Percentiles rank a stretch among this genome's conserved stretches.
Conservation (phyloP, 1,140 invertebrate genomes). For the Vanessa tameamea region DNA sequence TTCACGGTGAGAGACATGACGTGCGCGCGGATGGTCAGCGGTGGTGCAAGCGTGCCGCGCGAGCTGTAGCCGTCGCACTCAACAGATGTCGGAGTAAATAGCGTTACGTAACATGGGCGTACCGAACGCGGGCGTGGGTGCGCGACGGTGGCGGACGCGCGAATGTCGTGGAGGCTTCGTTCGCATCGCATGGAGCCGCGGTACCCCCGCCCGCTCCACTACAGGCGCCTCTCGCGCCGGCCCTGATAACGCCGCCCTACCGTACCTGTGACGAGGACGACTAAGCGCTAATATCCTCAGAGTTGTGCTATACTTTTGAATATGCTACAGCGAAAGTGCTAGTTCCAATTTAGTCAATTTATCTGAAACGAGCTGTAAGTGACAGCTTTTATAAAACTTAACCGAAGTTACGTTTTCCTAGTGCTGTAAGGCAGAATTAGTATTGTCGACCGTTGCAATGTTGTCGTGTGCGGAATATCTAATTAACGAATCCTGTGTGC, state of each 20-base stretch:
- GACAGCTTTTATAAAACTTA: background rate
- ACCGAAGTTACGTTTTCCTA: background rate
- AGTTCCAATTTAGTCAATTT: background rate
- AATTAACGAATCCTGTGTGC: too few relatives aligned
- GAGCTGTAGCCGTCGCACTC: conserved; percentile 55
- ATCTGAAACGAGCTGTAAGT: background rate
- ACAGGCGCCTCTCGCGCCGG: conserved; percentile 33
- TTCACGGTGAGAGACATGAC: conserved; percentile 56
- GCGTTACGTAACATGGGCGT: conserved; percentile 69
- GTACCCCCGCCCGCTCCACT: conserved; percentile 35
- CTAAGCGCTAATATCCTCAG: conserved; percentile 47
- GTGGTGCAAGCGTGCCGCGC: conserved; percentile 67
- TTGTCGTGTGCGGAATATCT: background rate
- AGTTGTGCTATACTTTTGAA: conserved; percentile 46
- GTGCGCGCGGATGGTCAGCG: conserved; percentile 63
- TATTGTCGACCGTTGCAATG: background rate
- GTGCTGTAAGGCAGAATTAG: background rate
- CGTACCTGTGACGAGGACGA: conserved; percentile 53
- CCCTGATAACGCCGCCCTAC: conserved; percentile 40
- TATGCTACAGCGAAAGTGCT: conserved; percentile 18
- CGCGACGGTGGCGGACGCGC: conserved; percentile 64
- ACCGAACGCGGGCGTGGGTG: conserved; percentile 58
- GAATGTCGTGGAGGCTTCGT: conserved; percentile 66
- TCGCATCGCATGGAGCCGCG: conserved; percentile 50
- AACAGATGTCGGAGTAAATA: conserved; percentile 72